These are phyloP conservation scores for Ceratina japonica DNA, from an alignment of 1,140 invertebrate genomes.

Conservation along the genomic window DNA sequence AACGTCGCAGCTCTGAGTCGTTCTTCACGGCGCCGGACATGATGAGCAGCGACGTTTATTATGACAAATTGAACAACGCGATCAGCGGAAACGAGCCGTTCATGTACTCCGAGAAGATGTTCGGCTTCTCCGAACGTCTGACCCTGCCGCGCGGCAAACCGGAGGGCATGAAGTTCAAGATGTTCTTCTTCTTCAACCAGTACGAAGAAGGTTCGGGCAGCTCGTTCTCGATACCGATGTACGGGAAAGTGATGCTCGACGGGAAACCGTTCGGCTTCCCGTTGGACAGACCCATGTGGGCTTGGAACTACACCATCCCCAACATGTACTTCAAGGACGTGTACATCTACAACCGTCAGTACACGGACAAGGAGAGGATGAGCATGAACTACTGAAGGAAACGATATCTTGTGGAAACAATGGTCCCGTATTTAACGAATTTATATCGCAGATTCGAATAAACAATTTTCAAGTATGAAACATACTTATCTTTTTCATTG, in stretches of 20 bases:
- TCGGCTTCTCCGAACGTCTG: constrained; percentile 75
- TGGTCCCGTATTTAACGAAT: background rate
- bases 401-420: too few species aligned
- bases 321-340: constrained; percentile 77
- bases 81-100: constrained; percentile 73
- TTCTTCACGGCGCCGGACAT: constrained; percentile 75
- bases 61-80: constrained; percentile 74
- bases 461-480: constrained; percentile 26
- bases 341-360: constrained; percentile 67
- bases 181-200: constrained; percentile 77
- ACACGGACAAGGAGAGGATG: constrained; percentile 20
- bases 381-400: constrained; percentile 27
- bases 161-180: constrained; percentile 76
- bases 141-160: constrained; percentile 75
- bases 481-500: background rate
- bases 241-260: constrained; percentile 75
- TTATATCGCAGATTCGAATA: constrained; percentile 37
- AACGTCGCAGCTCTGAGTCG: constrained; percentile 75
- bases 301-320: constrained; percentile 71
- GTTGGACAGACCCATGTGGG: constrained; percentile 81
- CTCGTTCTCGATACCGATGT: constrained; percentile 64
- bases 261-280: constrained; percentile 84
- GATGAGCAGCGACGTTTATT: constrained; percentile 80
- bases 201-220: constrained; percentile 66
- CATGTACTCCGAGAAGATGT: constrained; percentile 70